Conservation (phyloP, 2,888 invertebrate species). For the Cataglyphis livida region DNA sequence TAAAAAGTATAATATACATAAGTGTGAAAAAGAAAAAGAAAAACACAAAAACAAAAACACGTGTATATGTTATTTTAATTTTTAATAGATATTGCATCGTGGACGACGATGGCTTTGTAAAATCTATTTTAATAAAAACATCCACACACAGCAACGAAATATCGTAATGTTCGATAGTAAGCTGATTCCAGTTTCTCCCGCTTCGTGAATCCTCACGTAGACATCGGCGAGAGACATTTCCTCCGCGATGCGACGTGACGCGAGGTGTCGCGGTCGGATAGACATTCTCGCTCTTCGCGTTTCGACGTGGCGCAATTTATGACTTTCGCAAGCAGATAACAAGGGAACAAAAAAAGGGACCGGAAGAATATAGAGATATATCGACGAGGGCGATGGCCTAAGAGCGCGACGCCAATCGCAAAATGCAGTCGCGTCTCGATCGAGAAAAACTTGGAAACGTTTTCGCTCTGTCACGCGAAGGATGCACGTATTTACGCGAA, state of each 20-base stretch:
- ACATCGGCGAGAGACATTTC: conserved; percentile 22
- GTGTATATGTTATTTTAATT: background rate
- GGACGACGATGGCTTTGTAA: background rate
- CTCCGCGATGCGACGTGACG: background rate
- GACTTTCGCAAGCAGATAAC: conserved; percentile 39
- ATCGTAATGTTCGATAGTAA: background rate
- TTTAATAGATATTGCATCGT: background rate
- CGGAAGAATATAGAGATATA: background rate
- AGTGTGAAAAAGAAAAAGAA: no score
- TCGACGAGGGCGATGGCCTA: conserved; percentile 3
- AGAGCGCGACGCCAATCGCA: conserved; percentile 26
- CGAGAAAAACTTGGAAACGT: conserved; percentile 50
- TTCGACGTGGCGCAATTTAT: conserved; percentile 47
- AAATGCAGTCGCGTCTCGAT: conserved; percentile 50
- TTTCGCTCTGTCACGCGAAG: conserved; percentile 28
- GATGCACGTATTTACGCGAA: conserved; percentile 20
- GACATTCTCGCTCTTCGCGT: conserved; percentile 29
- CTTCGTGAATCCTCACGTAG: background rate
- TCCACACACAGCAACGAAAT: background rate
- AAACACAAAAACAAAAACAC: no score
- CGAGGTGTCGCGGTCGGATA: conserved; percentile 40
- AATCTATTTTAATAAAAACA: background rate
- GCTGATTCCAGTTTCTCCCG: background rate
- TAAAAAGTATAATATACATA: no score
- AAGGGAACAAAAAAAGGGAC: conserved; percentile 24